Evolutionary conservation across 1,140 invertebrate genomes (phyloP), one percentile per base, ranked within the genome.

Genomic region (Penaeus chinensis): DNA sequence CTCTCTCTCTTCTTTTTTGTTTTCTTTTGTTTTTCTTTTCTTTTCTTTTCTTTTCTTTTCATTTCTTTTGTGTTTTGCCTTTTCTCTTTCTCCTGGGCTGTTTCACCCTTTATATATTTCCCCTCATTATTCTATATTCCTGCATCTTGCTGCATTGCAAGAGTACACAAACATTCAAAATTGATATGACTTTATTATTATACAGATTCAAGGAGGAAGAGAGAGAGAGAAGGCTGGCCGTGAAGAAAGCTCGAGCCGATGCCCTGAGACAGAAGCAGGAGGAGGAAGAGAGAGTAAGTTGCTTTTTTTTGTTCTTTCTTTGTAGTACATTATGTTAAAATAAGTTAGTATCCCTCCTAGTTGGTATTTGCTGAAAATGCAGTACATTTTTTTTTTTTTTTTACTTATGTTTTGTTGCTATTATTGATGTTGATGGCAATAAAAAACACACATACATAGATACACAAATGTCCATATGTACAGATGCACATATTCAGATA

Each of bases 201-300:
- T 71, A 94, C 71, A 95, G 95, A 90, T 99, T 99, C 92, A 98
- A 97, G 91, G 96, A 98, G 91, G 97, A 99, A 78, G 98, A 99
- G 89, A 98, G 97, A 91, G 96, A 98, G 90, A 95, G 95, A 89
- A 99, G 99, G 92, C 93, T 96, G 62, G 97, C 97, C 3, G 94
- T 95, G 0, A 99, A 99, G 91, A 94, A 95, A 90, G 98, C 97
- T 0, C 97, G 96, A 93, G 96, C 98, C 93, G 97, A 98, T 91
- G 97, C 96, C 16, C 95, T 76, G 87, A 93, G 92, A 91, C 90
- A 91, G 90, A 91, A 82, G 88, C 91, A 90, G 91, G 92, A 91
- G 91, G 91, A 81, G 77, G 92, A 87, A 92, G 92, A 90, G 91
- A 91, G 87, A 92, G 90, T 90, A 62, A 84, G 90, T 66, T n/a